Evolutionary conservation across 2,797 vertebrate genomes (phyloP), one percentile per base, ranked within the genome.

Genomic region (Gallirallus australis): DNA sequence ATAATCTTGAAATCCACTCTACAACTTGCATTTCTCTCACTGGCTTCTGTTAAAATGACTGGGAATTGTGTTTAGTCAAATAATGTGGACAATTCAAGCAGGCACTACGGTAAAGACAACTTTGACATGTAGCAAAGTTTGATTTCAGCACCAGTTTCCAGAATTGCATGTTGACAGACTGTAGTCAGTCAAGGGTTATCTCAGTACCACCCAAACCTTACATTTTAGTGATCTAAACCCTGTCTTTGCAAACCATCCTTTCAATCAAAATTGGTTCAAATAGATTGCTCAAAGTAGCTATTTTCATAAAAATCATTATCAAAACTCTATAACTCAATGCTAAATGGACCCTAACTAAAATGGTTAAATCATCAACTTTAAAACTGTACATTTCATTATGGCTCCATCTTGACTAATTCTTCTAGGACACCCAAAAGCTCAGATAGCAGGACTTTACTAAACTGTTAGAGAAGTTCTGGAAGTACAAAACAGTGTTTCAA

Each of bases 221-320:
- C 8, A 48, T 25, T 60, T 1, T 16, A 61, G 16, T 33, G 25
- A 57, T 35, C 42, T 80, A 70, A 86, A 84, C 53, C 35, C 50
- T n/a, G n/a, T 80, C 61, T 85, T 72, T 59, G 50, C 27, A 82
- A 90, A 86, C 15, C 0, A 3, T 40, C 24, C 66, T 89, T 70
- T 66, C 75, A 93, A 95, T 78, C 15, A 88, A 84, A 90, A 82
- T 59, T 70, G 69, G 14, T 84, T 88, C 64, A 20, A 82, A 78
- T 3, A 72, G 31, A 48, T 31, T 68, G 45, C 66, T 94, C 52
- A 47, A 37, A 94, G 84, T 47, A 87, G 21, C 10, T 54, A 54
- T 86, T 93, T 71, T 27, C 31, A 84, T 76, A 88, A 94, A 87
- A 85, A 71, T 35, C 25, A 68, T 53, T 37, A 91, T 54, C 70